Evolutionary conservation across 2,113 vertebrate genomes (phyloP).

Genomic region (Stigmatopora argus): DNA sequence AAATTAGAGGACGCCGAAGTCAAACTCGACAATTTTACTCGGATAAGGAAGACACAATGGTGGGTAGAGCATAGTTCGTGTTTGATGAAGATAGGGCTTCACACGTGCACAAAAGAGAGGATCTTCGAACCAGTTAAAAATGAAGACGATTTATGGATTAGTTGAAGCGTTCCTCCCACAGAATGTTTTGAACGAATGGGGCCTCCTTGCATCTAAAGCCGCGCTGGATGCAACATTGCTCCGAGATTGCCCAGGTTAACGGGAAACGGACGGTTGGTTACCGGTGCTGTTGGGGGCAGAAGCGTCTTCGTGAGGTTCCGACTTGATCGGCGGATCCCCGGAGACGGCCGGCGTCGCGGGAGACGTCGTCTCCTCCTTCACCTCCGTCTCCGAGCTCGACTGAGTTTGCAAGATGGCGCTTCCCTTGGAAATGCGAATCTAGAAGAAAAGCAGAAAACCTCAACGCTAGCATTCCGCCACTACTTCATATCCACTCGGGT

Average conservation of each 20-base stretch:
- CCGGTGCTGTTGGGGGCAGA: slow-evolving; percentile 68
- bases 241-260: not conserved
- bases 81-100: not conserved
- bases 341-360: slow-evolving; percentile 49
- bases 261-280: slow-evolving; percentile 16
- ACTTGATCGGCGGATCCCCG: slow-evolving; percentile 70
- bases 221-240: not conserved
- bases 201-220: not conserved
- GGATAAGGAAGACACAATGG: not conserved
- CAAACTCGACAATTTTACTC: not conserved
- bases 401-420: slow-evolving; percentile 84
- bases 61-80: not conserved
- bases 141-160: too few relatives aligned
- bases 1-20: too few relatives aligned
- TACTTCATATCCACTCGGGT: too few relatives aligned
- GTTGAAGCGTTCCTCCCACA: too few relatives aligned
- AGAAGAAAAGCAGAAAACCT: not conserved
- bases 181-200: too few relatives aligned
- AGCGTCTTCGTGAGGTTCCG: slow-evolving; percentile 75
- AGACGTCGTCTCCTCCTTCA: slow-evolving; percentile 80
- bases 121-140: too few relatives aligned
- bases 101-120: too few relatives aligned
- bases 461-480: not conserved
- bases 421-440: slow-evolving; percentile 79
- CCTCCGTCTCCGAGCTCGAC: slow-evolving; percentile 84